Base-by-base conservation (phyloP, 2,797 vertebrate species). In the Avahi laniger region DNA sequence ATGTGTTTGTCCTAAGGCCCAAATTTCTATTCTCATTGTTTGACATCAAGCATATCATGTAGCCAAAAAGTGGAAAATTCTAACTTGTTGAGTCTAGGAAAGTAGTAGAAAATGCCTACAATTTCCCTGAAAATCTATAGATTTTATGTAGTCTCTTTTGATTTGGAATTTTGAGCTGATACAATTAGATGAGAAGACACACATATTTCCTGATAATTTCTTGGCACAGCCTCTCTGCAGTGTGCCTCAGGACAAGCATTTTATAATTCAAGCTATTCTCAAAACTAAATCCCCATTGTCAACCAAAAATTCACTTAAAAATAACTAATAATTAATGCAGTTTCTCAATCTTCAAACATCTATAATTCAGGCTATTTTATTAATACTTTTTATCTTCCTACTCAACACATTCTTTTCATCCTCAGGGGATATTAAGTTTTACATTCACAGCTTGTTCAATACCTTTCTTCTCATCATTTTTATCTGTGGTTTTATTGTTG, bases 401-500 rank as follows among this genome's bases (percentile, higher is more conserved):
- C 7, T 73, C 75, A 86, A 70, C 54, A 75, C 59, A 67, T 41
- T 78, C 48, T 73, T 43, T 84, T 33, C 28, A 82, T 83, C 38
- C 22, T 50, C 72, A 11, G 8, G 12, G 79, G 41, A 28, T 35
- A 26, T 7, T 84, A 10, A 67, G 65, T 96, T 97, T 91, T 81
- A 85, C 72, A 95, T 95, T 96, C 93, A 73, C 18, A 94, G 83
- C 54, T 84, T 95, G 87, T 73, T 96, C 70, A 91, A 73, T 73
- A 88, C 73, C 50, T 82, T 96, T 95, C 35, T 93, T 95, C 59
- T 94, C 89, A 84, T 91, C 69, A 92, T 94, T 96, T 96, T 96
- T 91, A 95, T 94, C 89, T 50, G 50, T 12, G 73, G 92, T 91
- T 98, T 97, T 75, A 97, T 93, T 93, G 79, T 78, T 93, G 84